phyloP scores from a whole-genome alignment of 2,888 invertebrate genomes.

The Sinopyrophorus schimmeli region DNA sequence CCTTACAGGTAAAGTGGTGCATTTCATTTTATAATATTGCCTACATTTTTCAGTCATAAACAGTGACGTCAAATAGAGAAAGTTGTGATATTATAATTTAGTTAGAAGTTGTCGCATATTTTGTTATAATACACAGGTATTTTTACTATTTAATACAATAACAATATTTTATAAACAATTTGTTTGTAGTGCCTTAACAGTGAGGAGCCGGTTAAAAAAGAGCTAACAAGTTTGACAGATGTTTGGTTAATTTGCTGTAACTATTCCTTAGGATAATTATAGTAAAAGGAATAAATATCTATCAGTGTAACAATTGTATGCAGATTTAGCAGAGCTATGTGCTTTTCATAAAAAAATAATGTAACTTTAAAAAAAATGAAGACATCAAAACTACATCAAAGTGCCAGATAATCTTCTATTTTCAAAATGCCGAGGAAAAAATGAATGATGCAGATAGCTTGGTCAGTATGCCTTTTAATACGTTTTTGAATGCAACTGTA shows the following conservation, averaged over 20 bases:
- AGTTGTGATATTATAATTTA: no score
- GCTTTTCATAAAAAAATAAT: neutral
- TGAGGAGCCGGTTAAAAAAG: no score
- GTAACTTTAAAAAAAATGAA: constrained; percentile 2
- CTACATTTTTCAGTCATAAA: no score
- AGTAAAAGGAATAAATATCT: neutral
- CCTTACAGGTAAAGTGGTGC: no score
- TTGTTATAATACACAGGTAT: no score
- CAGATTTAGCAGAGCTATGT: neutral
- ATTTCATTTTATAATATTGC: no score
- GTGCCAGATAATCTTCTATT: constrained; percentile 18
- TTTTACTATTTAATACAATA: no score
- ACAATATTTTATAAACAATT: neutral
- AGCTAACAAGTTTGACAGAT: constrained; percentile 10
- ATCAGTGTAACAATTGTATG: neutral
- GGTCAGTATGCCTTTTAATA: constrained; percentile 58
- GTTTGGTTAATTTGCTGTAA: constrained; percentile 4
- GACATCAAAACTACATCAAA: constrained; percentile 1
- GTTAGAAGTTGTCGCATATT: no score
- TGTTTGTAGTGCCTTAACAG: no score
- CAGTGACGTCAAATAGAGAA: no score
- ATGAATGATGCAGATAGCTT: constrained; percentile 76
- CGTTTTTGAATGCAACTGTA: no score
- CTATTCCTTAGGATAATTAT: no score
- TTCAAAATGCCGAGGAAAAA: constrained; percentile 69